Evolutionary conservation across 1,140 invertebrate genomes (phyloP), one percentile per base, ranked within the genome.

Genomic region (Drosophila paulistorum): DNA sequence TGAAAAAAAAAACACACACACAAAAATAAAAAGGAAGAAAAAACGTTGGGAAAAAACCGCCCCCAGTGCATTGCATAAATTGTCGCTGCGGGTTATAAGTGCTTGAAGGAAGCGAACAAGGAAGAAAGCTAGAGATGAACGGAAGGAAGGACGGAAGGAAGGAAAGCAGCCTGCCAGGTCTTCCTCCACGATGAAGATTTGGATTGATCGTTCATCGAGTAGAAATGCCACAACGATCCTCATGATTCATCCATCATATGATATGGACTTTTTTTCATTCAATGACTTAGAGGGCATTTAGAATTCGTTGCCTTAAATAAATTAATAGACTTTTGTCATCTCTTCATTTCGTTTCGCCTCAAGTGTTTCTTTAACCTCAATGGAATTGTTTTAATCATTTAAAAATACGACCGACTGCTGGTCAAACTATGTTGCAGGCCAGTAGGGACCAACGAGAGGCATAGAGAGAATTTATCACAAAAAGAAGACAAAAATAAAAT

Each of bases 21-120:
- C 26, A 26, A 11, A 30, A 68, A 77, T 71, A 66, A 39, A 76
- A 76, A 86, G 77, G 65, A 77, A 77, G 74, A 80, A 58, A 84
- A 55, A 77, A 62, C 58, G 64, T 45, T 55, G 45, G 58, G 60
- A 65, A 39, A 41, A 42, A 3, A 42, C 26, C 42, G 23, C 10
- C 11, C 54, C 9, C 33, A 45, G 6, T 39, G 65, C 75, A 74
- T 59, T 85, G 83, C 83, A 86, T 86, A 86, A 86, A 87, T 86
- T 86, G 79, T 73, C 66, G 68, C 72, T 72, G 80, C 68, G 76
- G 71, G 66, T 69, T 48, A 63, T 42, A 63, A 42, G 60, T n/a
- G 45, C 45, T 51, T 51, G 57, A 35, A 61, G 65, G 37, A 58
- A 41, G 3, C 10, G 48, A 23, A 13, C 3, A 20, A 57, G 54